Base-by-base conservation (phyloP, 2,797 vertebrate species). In the Rhabdomys pumilio region DNA sequence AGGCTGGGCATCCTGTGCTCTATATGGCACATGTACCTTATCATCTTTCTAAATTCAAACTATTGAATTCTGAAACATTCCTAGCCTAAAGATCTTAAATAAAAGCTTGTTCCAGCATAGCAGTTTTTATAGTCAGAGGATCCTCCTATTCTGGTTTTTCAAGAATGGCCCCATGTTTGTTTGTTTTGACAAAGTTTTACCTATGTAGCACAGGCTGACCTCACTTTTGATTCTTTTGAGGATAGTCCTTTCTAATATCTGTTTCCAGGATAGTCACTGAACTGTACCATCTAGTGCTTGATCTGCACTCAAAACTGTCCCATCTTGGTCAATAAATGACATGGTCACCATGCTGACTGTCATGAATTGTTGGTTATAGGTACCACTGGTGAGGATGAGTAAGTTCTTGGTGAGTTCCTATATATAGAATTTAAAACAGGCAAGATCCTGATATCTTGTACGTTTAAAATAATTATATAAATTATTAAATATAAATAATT, bases 371-470 rank as follows among this genome's bases (percentile, higher is more conserved):
- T 55, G 55, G 79, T 80, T 8, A 75, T 2, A 3, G 47, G 9
- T 24, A 20, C 1, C 0, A 0, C 0, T 47, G 47, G 55, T 41
- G 26, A 57, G 19, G 29, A 44, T 11, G 55, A 4, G 0, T 47
- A 29, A 24, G 14, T 91, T 94, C 29, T 85, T 77, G 24, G 26
- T 81, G 63, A 90, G 50, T 84, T 93, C 61, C 34, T 69, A 4
- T 22, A 15, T n/a, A 29, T 41, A 55, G 20, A 44, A 63, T 81
- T 44, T 44, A 75, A 76, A 96, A 50, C 65, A 82, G 59, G 55
- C 15, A 88, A 63, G 50, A 59, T 61, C 93, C 38, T 86, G 41
- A 41, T 41, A 34, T 85, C 69, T 89, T 92, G 34, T 22, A 92
- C 82, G 29, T 31, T 38, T 88, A 47, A 79, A 89, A 75, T 72